Evolutionary conservation across 2,113 vertebrate genomes (phyloP).

Genomic region (Ursus arctos): DNA sequence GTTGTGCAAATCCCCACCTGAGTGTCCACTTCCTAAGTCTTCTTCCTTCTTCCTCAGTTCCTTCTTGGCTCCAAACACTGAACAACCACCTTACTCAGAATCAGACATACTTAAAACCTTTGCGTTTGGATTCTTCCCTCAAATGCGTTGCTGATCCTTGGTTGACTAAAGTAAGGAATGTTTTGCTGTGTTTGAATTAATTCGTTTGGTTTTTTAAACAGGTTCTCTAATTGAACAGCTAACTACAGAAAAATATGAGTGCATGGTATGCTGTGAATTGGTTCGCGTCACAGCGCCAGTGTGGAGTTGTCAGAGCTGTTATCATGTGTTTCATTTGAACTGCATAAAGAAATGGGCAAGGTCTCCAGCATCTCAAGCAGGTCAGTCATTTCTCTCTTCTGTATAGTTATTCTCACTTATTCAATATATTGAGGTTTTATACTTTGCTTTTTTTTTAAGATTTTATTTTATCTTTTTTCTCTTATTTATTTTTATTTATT

Average conservation of each 20-base stretch:
- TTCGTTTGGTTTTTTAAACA: conserved; percentile 80
- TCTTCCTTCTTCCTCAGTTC: neutral
- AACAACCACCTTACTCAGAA: conserved; percentile 1
- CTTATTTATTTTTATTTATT: neutral
- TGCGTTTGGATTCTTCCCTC: neutral
- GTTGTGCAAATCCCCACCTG: neutral
- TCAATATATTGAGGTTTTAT: conserved; percentile 37
- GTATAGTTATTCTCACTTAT: neutral
- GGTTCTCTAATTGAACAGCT: conserved; percentile 98
- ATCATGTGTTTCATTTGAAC: conserved; percentile 97
- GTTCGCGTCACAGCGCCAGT: conserved; percentile 94
- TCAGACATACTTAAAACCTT: neutral
- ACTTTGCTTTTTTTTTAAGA: neutral
- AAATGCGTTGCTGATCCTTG: neutral
- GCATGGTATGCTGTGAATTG: conserved; percentile 99
- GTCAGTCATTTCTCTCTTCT: conserved; percentile 83
- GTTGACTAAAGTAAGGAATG: conserved; percentile 7
- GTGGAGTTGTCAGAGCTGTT: conserved; percentile 98
- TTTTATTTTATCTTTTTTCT: neutral
- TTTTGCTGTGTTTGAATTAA: conserved; percentile 2
- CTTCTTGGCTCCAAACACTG: neutral
- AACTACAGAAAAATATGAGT: conserved; percentile 98
- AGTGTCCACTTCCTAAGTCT: neutral
- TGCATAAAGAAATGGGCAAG: conserved; percentile 99
- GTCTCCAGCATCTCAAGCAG: conserved; percentile 97